Evolutionary conservation across 53 echinoderm and acorn worm genomes (phyloP).

Genomic region (Antedon mediterranea): DNA sequence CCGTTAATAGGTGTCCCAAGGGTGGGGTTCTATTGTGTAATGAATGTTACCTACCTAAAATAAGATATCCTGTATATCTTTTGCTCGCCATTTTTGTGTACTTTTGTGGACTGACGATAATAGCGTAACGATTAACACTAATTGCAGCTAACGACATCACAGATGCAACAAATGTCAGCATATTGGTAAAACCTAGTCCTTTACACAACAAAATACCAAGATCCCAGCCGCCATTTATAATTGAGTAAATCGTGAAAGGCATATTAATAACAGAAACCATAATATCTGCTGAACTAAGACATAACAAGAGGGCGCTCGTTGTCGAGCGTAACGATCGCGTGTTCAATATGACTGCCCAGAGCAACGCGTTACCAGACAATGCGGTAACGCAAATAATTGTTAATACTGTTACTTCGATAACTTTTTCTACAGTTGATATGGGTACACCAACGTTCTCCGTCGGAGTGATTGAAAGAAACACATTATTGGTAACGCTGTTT

Average conservation of each 20-base stretch:
- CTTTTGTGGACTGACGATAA: constrained; percentile 69
- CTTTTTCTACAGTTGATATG: constrained; percentile 22
- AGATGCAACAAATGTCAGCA: constrained; percentile 81
- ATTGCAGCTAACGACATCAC: constrained; percentile 94
- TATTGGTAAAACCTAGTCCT: constrained; percentile 59
- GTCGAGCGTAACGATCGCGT: constrained; percentile 40
- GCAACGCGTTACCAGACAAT: constrained; percentile 55
- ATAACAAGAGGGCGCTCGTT: constrained; percentile 83
- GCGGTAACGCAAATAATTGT: constrained; percentile 47
- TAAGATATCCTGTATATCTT: constrained; percentile 47
- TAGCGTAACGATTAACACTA: constrained; percentile 73
- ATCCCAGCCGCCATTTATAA: constrained; percentile 19
- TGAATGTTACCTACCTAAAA: constrained; percentile 45
- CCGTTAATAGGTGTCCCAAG: neutral
- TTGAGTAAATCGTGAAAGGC: constrained; percentile 62
- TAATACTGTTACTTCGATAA: constrained; percentile 48
- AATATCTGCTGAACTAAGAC: constrained; percentile 80
- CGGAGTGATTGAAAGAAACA: too few species aligned
- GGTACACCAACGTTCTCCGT: too few species aligned
- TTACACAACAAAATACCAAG: constrained; percentile 33
- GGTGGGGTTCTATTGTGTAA: neutral
- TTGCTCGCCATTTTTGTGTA: constrained; percentile 50
- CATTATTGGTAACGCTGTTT: too few species aligned
- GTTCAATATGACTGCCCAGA: constrained; percentile 64
- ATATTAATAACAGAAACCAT: constrained; percentile 64